phyloP scores from a whole-genome alignment of 2,113 vertebrate genomes.

The Gopherus flavomarginatus region DNA sequence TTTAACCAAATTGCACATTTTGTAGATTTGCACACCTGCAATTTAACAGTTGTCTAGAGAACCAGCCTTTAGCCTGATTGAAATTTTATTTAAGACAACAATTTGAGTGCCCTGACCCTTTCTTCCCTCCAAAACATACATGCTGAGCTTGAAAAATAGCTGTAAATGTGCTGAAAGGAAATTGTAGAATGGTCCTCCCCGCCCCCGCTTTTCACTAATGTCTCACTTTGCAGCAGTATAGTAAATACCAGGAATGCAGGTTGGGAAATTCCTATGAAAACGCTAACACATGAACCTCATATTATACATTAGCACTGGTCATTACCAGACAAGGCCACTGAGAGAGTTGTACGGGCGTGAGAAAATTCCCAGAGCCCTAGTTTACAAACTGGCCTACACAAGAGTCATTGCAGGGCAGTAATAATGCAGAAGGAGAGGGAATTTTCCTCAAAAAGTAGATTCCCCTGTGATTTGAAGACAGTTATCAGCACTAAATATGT shows the following conservation, averaged over 20 bases:
- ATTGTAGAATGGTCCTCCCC: background rate
- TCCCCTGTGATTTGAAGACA: background rate
- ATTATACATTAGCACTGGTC: background rate
- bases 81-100: slow-evolving; percentile 69
- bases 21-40: slow-evolving; percentile 53
- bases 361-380: background rate
- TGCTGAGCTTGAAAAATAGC: slow-evolving; percentile 51
- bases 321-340: background rate
- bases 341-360: background rate
- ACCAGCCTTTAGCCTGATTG: slow-evolving; percentile 25
- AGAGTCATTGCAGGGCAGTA: background rate
- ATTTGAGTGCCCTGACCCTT: slow-evolving; percentile 15
- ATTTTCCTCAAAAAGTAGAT: background rate
- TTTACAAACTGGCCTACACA: background rate
- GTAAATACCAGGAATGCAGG: slow-evolving; percentile 22
- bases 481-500: background rate
- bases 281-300: background rate
- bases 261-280: slow-evolving; percentile 61
- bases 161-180: slow-evolving; percentile 68
- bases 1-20: background rate
- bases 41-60: slow-evolving; percentile 55
- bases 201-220: background rate
- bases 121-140: slow-evolving; percentile 51
- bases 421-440: background rate
- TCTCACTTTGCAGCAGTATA: background rate